Evolutionary conservation across 2,888 invertebrate genomes (phyloP).

Genomic region (Sminthurinus aureus): DNA sequence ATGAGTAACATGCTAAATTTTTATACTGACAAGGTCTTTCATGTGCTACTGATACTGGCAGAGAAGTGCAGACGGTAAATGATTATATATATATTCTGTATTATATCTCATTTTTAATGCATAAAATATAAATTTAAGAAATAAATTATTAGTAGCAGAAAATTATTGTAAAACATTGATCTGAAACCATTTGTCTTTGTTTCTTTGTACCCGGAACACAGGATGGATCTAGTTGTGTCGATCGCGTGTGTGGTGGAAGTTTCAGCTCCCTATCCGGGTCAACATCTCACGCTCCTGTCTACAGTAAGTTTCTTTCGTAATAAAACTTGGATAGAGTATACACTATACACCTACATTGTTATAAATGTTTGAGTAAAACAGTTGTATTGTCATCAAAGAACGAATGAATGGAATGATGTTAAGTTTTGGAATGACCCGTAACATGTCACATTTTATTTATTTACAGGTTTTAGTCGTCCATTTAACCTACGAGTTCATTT

Average conservation of each 20-base stretch:
- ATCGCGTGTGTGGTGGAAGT: conserved; percentile 59
- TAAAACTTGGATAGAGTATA: conserved; percentile 63
- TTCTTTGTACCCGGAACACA: too few species aligned
- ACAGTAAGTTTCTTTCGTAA: conserved; percentile 73
- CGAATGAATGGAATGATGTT: too few species aligned
- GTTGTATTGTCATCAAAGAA: too few species aligned
- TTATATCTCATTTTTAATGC: too few species aligned
- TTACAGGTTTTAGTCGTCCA: conserved; percentile 58
- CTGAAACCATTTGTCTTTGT: too few species aligned
- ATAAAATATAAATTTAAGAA: too few species aligned
- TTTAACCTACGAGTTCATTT: conserved; percentile 58
- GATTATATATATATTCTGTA: too few species aligned
- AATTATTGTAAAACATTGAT: too few species aligned
- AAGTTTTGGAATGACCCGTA: neutral
- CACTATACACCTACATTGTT: conserved; percentile 63
- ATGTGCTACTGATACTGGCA: conserved; percentile 59
- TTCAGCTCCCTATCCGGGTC: conserved; percentile 63
- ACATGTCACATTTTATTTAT: neutral
- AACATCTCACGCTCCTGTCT: conserved; percentile 73
- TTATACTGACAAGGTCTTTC: conserved; percentile 48
- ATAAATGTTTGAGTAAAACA: conserved; percentile 63
- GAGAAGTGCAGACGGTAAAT: conserved; percentile 55
- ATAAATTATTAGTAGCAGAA: too few species aligned
- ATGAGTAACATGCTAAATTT: too few species aligned
- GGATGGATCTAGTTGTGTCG: conserved; percentile 57